Evolutionary conservation across 2,888 invertebrate species (phyloP), one percentile per base, ranked within the genome.

Genomic region (Netelia inedita): DNA sequence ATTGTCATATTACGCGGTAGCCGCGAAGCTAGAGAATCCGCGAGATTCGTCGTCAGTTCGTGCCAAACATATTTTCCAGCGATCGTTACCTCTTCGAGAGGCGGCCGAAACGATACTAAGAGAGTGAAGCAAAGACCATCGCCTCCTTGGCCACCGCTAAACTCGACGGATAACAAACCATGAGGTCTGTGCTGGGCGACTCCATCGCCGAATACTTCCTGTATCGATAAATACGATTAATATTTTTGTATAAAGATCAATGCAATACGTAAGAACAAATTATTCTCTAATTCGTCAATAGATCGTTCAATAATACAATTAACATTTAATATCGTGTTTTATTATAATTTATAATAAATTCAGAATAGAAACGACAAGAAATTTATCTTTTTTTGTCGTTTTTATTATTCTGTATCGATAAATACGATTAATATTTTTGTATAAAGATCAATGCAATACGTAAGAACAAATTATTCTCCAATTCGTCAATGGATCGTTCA

Each of bases 21-120:
- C 88, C 96, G 95, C 21, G 95, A 94, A 14, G 97, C 94, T 73
- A 98, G 93, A 87, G 95, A 95, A 83, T 96, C 96, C 72, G 97
- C 97, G 50, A 97, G 93, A 61, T 96, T 95, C 89, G 95, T 94
- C 41, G 96, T 95, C 61, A 98, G 94, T 94, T 98, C 98, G 89
- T 98, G 96, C 98, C 98, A 98, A 14, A 96, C 96, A 94, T 97
- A 98, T 94, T 98, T 98, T 80, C 98, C 97, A 91, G 97, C 97
- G 3, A 98, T 95, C 10, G 97, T 96, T 0, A 98, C 97, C 91
- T 98, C 97, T 94, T 98, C 98, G 41, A 98, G 94, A 0, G 98
- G 97, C 46, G 97, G 96, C 87, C 97, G 95, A 91, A 98, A 98
- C 0, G 97, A 97, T 14, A 98, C 97, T 69, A 98, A 94, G 55